These are phyloP conservation scores for Antechinus stuartii DNA, from an alignment of 2,113 vertebrate genomes.

Conservation along the genomic window DNA sequence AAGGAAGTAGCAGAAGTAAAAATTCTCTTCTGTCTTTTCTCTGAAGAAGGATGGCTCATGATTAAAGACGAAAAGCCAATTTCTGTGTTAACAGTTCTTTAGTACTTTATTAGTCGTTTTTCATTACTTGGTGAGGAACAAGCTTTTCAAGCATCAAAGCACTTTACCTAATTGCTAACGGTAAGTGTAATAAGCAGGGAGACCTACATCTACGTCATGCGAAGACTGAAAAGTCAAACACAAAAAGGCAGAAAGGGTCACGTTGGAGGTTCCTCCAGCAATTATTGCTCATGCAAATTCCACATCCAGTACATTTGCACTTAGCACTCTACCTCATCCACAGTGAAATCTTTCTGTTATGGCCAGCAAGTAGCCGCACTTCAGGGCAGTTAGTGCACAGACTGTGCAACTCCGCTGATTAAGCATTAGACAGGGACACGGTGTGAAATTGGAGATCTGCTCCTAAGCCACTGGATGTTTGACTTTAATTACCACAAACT, in stretches of 20 bases:
- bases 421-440: neutral
- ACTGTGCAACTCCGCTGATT: neutral
- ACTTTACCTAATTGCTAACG: neutral
- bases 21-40: neutral
- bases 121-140: constrained; percentile 15
- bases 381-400: neutral
- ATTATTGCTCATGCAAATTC: neutral
- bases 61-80: constrained; percentile 1
- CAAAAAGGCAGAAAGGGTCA: constrained; percentile 10
- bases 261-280: neutral
- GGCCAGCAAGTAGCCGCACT: neutral
- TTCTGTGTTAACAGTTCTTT: neutral
- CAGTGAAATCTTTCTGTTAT: neutral
- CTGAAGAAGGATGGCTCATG: neutral
- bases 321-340: neutral
- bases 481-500: neutral
- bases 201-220: neutral
- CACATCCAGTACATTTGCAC: neutral
- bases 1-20: neutral
- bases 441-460: neutral
- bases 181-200: neutral
- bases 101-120: neutral
- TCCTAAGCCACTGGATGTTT: neutral
- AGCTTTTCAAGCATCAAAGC: neutral
- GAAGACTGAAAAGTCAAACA: neutral